A percentile compares a stretch with the other conserved stretches of the same genome.
phyloP scores from a whole-genome alignment of 2,797 vertebrate genomes.

The Oreochromis grahami region DNA sequence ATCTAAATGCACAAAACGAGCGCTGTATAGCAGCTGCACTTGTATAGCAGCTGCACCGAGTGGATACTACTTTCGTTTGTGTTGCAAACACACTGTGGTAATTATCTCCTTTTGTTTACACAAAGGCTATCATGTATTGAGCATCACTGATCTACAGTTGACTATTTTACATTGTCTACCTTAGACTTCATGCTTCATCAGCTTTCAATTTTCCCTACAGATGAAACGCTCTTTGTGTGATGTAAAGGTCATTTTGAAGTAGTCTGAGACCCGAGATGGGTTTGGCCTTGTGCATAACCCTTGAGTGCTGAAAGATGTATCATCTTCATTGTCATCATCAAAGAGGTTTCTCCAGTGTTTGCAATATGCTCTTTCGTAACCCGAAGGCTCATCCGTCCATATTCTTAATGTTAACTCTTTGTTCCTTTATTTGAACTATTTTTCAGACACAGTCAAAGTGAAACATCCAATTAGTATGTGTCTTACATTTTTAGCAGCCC shows the following conservation, averaged over 20 bases:
- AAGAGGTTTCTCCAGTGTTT: constrained; percentile 1
- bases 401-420: not conserved
- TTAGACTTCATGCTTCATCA: not conserved
- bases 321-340: constrained; percentile 20
- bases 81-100: not conserved
- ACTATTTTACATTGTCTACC: not conserved
- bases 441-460: not conserved
- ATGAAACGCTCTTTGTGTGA: constrained; percentile 17
- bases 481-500: not conserved
- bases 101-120: not conserved
- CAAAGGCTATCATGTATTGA: not conserved
- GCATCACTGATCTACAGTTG: not conserved
- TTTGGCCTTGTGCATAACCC: constrained; percentile 21
- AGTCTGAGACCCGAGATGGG: constrained; percentile 3
- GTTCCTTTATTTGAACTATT: not conserved
- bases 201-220: not conserved
- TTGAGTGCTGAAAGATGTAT: constrained; percentile 9
- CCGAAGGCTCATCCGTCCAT: not conserved
- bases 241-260: constrained; percentile 35
- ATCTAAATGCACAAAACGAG: not conserved
- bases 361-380: not conserved
- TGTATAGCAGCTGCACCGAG: not conserved
- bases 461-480: not conserved
- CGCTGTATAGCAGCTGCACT: not conserved
- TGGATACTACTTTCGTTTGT: not conserved